Evolutionary conservation across 2,797 vertebrate genomes (phyloP).

Genomic region (Girardinus metallicus): DNA sequence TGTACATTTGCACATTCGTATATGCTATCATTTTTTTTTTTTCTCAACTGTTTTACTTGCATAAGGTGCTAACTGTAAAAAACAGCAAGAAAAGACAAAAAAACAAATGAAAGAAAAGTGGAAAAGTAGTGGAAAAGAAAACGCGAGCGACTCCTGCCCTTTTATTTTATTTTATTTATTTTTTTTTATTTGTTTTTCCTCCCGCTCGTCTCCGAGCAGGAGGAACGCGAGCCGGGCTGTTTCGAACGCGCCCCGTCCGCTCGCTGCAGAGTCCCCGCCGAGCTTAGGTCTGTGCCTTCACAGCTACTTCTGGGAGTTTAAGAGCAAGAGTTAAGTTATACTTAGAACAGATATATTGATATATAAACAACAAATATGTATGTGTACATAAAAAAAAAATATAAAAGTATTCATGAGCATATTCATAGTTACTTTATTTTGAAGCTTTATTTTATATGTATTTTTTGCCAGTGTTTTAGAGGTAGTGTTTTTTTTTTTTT

Average conservation of each 20-base stretch:
- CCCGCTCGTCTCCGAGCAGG: conserved; percentile 14
- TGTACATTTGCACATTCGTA: conserved; percentile 99
- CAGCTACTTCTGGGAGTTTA: conserved; percentile 40
- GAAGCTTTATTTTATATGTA: conserved; percentile 79
- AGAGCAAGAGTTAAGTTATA: conserved; percentile 70
- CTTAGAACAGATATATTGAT: conserved; percentile 77
- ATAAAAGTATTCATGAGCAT: conserved; percentile 80
- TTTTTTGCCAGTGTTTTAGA: conserved; percentile 69
- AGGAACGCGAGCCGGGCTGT: conserved; percentile 40
- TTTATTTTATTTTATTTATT: not conserved
- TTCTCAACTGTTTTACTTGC: conserved; percentile 83
- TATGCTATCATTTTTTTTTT: conserved; percentile 85
- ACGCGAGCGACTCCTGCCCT: conserved; percentile 46
- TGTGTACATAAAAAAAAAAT: conserved; percentile 74
- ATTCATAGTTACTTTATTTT: conserved; percentile 82
- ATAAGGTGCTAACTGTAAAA: conserved; percentile 93
- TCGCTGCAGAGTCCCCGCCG: conserved; percentile 21
- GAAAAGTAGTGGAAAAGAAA: conserved; percentile 48
- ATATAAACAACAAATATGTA: conserved; percentile 75
- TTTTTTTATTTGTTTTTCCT: not conserved
- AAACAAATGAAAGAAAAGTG: conserved; percentile 60
- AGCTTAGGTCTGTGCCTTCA: conserved; percentile 56
- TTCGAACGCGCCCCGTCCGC: conserved; percentile 16
- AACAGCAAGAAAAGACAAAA: conserved; percentile 73
- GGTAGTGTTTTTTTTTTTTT: conserved; percentile 24